phyloP scores from a whole-genome alignment of 2,113 vertebrate genomes.

The Chionis minor region DNA sequence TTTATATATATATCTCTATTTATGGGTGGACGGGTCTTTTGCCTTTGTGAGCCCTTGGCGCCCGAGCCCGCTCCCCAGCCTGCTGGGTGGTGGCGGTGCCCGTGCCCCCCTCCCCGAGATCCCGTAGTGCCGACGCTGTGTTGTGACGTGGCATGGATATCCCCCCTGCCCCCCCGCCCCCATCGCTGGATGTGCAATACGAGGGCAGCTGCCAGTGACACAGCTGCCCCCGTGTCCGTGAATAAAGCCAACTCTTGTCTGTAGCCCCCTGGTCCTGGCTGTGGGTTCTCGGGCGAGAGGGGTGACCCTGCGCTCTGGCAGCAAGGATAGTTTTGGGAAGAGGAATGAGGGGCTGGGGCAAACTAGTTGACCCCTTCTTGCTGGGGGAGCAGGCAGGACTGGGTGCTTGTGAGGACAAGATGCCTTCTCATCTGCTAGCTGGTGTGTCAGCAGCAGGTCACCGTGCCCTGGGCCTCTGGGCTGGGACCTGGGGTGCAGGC shows the following conservation, averaged over 20 bases:
- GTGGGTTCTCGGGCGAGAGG: not conserved
- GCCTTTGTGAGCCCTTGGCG: constrained; percentile 60
- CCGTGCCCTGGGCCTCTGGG: not conserved
- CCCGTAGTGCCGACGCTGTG: constrained; percentile 67
- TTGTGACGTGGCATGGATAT: constrained; percentile 82
- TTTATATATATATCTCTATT: not conserved
- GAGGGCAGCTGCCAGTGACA: constrained; percentile 71
- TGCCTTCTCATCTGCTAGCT: not conserved
- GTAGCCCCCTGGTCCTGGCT: constrained; percentile 65
- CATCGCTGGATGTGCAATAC: constrained; percentile 74
- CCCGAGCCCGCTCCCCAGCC: constrained; percentile 25
- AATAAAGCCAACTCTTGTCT: constrained; percentile 82
- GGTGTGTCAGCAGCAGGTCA: not conserved
- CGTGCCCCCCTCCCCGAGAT: not conserved
- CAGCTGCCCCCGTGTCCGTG: constrained; percentile 67
- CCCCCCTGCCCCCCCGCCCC: constrained; percentile 12
- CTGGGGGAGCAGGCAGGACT: not conserved
- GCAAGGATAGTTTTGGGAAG: not conserved
- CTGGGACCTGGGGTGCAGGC: not conserved
- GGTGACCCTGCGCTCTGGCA: not conserved
- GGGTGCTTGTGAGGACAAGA: not conserved
- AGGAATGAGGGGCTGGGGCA: not conserved
- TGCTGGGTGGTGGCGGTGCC: constrained; percentile 57
- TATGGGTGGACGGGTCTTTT: constrained; percentile 65
- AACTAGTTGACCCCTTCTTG: too few species aligned